Evolutionary conservation across 2,888 invertebrate species (phyloP).

Genomic region (Drosophila neotestacea): DNA sequence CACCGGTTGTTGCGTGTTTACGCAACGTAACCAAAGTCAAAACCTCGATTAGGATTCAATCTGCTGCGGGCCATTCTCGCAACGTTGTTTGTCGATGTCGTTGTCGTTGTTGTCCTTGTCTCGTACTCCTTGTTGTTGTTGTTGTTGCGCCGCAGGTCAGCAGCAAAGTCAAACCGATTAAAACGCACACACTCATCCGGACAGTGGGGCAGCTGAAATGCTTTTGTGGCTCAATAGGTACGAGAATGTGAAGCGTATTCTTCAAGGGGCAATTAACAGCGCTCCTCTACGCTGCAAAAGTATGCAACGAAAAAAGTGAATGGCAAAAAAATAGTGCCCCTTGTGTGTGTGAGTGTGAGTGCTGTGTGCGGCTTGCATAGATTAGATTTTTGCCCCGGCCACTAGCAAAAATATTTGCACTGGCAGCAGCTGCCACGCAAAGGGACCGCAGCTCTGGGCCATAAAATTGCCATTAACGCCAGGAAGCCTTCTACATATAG

Average conservation of each 20-base stretch:
- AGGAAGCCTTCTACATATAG: slow-evolving; percentile 44
- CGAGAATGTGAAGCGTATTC: slow-evolving; percentile 66
- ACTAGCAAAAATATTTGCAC: slow-evolving; percentile 65
- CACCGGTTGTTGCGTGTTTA: slow-evolving; percentile 83
- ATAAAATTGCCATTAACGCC: slow-evolving; percentile 83
- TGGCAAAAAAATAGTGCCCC: slow-evolving; percentile 56
- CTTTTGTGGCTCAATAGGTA: slow-evolving; percentile 63
- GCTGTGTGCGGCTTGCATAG: slow-evolving; percentile 65
- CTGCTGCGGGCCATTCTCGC: slow-evolving; percentile 70
- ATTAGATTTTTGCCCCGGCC: slow-evolving; percentile 66
- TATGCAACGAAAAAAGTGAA: slow-evolving; percentile 62
- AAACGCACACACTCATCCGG: slow-evolving; percentile 46
- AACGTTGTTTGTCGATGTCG: slow-evolving; percentile 55
- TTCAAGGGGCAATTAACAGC: slow-evolving; percentile 84
- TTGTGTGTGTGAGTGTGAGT: slow-evolving; percentile 24
- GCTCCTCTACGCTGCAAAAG: slow-evolving; percentile 57
- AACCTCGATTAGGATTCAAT: slow-evolving; percentile 84
- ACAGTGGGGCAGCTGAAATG: slow-evolving; percentile 60
- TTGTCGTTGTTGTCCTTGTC: slow-evolving; percentile 40
- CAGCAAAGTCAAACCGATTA: slow-evolving; percentile 77
- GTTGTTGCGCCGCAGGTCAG: slow-evolving; percentile 68
- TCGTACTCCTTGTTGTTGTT: slow-evolving; percentile 14
- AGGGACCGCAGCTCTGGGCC: slow-evolving; percentile 72
- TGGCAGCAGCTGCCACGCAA: slow-evolving; percentile 61
- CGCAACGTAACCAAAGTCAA: slow-evolving; percentile 84